Percentiles rank a stretch among this genome's conserved stretches.
Conservation (phyloP, 1,140 invertebrate species). For the Brachionus sp. region DNA sequence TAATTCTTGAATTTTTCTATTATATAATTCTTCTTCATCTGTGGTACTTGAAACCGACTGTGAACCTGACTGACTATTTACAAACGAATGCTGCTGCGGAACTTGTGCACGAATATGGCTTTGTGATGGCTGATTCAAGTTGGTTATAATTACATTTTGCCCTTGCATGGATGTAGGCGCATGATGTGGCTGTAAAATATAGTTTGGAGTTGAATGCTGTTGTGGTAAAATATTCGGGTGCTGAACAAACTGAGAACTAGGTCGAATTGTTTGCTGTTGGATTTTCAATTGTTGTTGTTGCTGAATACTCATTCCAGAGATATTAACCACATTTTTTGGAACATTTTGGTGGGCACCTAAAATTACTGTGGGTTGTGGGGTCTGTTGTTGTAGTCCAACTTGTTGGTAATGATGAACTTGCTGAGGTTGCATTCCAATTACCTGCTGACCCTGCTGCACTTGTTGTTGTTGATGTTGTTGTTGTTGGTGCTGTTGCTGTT, state of each 20-base stretch:
- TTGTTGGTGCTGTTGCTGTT: not conserved
- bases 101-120: not conserved
- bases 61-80: not conserved
- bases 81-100: not conserved
- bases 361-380: not conserved
- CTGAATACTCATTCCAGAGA: not conserved
- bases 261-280: not conserved
- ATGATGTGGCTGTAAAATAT: not conserved
- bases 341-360: not conserved
- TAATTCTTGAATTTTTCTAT: constrained; percentile 42
- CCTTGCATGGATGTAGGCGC: not conserved
- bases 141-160: constrained; percentile 23
- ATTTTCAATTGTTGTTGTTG: constrained; percentile 26
- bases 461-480: not conserved
- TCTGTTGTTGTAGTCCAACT: not conserved
- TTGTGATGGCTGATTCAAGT: constrained; percentile 14
- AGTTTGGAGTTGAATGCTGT: not conserved
- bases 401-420: constrained; percentile 7
- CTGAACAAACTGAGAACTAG: not conserved
- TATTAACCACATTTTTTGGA: not conserved
- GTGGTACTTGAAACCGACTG: not conserved
- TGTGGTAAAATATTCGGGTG: not conserved
- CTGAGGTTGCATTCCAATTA: not conserved
- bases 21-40: constrained; percentile 35
- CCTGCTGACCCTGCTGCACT: not conserved